These are phyloP conservation scores for Ganaspis sp. DNA, from an alignment of 1,140 invertebrate species.

Conservation along the genomic window DNA sequence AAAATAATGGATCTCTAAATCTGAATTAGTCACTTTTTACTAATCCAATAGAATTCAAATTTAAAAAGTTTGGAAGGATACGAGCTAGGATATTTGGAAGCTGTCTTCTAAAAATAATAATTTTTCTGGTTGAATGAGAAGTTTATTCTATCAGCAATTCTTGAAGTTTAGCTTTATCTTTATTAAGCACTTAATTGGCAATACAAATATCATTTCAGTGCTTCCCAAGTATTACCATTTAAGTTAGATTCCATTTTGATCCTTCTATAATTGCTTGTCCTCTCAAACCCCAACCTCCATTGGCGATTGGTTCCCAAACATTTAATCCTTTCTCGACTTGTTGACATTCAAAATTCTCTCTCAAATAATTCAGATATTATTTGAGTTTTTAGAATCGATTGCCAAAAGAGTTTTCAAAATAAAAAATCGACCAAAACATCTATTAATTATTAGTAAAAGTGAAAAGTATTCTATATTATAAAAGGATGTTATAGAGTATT, in stretches of 20 bases:
- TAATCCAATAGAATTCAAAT: no score
- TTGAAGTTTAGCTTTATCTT: background rate
- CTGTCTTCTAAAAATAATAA: no score
- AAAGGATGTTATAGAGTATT: no score
- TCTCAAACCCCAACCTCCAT: background rate
- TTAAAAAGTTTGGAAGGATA: no score
- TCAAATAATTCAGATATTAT: background rate
- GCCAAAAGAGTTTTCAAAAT: background rate
- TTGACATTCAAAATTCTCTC: background rate
- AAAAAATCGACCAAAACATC: background rate
- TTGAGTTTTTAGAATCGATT: background rate
- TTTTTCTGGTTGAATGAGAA: background rate
- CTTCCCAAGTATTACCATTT: background rate
- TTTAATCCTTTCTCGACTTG: slow-evolving; percentile 16
- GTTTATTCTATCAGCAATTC: background rate
- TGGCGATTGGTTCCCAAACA: background rate
- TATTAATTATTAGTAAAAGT: no score
- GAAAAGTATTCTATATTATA: no score
- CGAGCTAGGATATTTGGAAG: no score
- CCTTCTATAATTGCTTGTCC: background rate
- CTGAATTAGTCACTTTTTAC: no score
- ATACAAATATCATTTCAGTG: background rate
- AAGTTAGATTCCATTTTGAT: background rate
- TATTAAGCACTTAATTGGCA: background rate
- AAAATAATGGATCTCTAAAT: no score